A percentile compares a stretch with the other conserved stretches of the same genome.
These are phyloP conservation scores for Ditula angustiorana DNA, from an alignment of 2,888 invertebrate genomes.

Conservation along the genomic window DNA sequence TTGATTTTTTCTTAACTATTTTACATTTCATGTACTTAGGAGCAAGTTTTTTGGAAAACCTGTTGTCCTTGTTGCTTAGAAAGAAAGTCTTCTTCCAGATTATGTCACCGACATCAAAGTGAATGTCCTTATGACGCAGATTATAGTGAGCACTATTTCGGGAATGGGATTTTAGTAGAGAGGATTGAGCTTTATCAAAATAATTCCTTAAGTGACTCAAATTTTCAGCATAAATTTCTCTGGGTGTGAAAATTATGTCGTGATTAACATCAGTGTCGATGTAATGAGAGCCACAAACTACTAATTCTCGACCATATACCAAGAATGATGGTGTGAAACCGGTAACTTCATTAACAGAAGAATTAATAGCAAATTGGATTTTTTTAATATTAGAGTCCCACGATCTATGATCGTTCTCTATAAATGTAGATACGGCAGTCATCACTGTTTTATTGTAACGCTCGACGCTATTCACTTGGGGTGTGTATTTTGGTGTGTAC, in stretches of 20 bases:
- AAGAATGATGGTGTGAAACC: constrained; percentile 46
- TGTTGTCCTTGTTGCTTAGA: constrained; percentile 4
- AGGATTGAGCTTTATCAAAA: constrained; percentile 3
- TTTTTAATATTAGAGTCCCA: no score
- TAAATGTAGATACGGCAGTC: no score
- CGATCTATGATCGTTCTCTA: no score
- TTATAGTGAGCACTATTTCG: background rate
- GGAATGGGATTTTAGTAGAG: background rate
- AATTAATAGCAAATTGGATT: no score
- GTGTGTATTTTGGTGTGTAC: background rate
- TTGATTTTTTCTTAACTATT: background rate
- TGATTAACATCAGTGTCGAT: constrained; percentile 17
- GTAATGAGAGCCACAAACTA: constrained; percentile 5
- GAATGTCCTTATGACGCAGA: background rate
- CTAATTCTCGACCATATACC: constrained; percentile 34
- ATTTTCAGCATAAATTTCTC: constrained; percentile 27
- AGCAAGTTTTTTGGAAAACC: constrained; percentile 16
- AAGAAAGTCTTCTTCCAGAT: no score
- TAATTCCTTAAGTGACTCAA: constrained; percentile 3
- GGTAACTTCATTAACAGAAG: no score
- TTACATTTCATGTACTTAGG: constrained; percentile 15
- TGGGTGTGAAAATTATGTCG: constrained; percentile 32
- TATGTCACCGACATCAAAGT: background rate
- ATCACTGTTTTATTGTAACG: no score
- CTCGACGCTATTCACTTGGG: background rate